These are phyloP conservation scores for Cantharis rustica DNA, from an alignment of 2,888 invertebrate species.

Conservation along the genomic window DNA sequence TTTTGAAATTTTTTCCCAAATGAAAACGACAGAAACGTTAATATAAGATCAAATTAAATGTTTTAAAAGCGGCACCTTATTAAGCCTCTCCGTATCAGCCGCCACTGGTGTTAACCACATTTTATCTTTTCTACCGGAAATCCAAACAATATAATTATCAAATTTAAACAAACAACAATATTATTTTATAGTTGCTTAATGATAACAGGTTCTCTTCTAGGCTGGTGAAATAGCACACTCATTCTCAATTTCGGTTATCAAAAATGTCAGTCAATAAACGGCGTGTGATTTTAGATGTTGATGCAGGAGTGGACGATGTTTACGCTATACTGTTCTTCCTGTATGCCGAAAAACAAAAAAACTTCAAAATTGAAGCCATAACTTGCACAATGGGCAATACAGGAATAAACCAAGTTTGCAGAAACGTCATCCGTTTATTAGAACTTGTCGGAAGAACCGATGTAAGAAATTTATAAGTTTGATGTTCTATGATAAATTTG, in stretches of 20 bases:
- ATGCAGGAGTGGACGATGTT: slow-evolving; percentile 70
- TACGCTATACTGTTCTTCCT: slow-evolving; percentile 64
- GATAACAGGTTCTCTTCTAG: no score
- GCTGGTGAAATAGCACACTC: background rate
- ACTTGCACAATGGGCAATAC: slow-evolving; percentile 81
- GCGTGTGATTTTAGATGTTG: slow-evolving; percentile 63
- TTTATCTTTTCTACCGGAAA: no score
- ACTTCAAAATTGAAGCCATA: slow-evolving; percentile 66
- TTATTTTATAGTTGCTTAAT: background rate
- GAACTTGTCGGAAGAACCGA: slow-evolving; percentile 63
- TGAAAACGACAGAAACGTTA: no score
- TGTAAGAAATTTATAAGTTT: slow-evolving; percentile 56
- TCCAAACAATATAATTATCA: no score
- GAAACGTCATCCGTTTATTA: slow-evolving; percentile 72
- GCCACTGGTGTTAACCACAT: no score
- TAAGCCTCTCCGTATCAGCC: no score
- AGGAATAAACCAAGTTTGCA: slow-evolving; percentile 66
- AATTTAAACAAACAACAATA: background rate
- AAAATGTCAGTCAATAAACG: background rate
- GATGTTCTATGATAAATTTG: background rate
- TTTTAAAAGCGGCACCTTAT: no score
- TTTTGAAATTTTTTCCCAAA: no score
- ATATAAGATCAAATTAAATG: no score
- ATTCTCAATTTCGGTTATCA: background rate
- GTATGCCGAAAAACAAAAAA: slow-evolving; percentile 57